A percentile compares a stretch with the other conserved stretches of the same genome.
Conservation (phyloP, 2,888 invertebrate species). For the Callosobruchus maculatus region DNA sequence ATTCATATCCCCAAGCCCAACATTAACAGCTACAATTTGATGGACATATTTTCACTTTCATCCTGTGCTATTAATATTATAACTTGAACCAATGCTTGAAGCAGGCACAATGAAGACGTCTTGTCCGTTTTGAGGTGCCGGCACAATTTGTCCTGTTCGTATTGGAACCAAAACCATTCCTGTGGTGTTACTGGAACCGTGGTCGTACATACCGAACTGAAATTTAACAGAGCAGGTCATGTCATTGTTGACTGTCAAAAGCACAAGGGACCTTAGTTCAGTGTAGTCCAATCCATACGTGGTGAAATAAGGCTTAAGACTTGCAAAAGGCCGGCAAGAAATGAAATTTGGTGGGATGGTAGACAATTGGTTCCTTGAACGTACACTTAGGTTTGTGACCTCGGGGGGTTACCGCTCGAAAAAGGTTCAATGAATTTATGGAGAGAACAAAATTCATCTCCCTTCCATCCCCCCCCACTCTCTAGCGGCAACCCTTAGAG, state of each 20-base stretch:
- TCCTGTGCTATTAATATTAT: not conserved
- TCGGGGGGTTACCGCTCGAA: too few species aligned
- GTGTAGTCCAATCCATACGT: too few species aligned
- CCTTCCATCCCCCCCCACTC: too few species aligned
- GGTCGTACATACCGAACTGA: not conserved
- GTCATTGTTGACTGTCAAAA: too few species aligned
- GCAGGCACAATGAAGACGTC: not conserved
- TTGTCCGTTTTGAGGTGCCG: not conserved
- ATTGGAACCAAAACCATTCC: not conserved
- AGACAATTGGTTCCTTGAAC: not conserved
- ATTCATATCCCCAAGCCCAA: not conserved
- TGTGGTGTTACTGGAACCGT: not conserved
- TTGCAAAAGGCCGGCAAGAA: too few species aligned
- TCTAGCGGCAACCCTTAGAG: too few species aligned
- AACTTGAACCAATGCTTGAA: not conserved
- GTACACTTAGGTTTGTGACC: too few species aligned
- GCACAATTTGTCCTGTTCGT: not conserved
- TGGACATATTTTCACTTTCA: not conserved
- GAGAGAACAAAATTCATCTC: too few species aligned
- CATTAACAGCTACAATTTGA: not conserved
- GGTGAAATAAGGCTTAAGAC: too few species aligned
- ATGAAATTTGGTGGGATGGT: too few species aligned
- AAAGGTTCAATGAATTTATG: too few species aligned
- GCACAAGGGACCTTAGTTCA: too few species aligned
- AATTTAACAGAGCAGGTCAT: not conserved